Evolutionary conservation across 53 echinoderm and acorn worm genomes (phyloP).

Genomic region (Astropecten irregularis): DNA sequence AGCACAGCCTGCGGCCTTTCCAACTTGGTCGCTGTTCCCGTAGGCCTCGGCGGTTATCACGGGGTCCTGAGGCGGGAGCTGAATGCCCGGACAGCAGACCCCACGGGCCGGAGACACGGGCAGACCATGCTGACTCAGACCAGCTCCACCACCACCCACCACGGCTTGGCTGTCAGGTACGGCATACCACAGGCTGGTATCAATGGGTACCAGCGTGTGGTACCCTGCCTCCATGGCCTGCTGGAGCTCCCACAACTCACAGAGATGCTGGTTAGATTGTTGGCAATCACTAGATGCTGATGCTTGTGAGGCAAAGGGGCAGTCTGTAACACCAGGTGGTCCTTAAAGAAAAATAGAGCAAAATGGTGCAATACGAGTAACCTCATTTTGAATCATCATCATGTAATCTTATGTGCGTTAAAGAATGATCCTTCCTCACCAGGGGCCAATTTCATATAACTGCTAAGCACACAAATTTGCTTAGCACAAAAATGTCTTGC

Average conservation of each 20-base stretch:
- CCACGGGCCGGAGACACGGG: neutral
- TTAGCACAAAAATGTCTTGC: too few relatives aligned
- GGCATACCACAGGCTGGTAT: conserved; percentile 28
- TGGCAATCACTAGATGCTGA: conserved; percentile 15
- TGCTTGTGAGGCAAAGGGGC: neutral
- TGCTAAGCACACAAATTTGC: too few relatives aligned
- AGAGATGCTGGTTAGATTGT: conserved; percentile 1
- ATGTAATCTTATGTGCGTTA: too few relatives aligned
- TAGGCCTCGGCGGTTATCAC: neutral
- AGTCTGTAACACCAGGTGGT: neutral
- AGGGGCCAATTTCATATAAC: too few relatives aligned
- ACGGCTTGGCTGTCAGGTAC: conserved; percentile 25
- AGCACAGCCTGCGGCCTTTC: neutral
- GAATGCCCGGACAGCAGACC: conserved; percentile 8
- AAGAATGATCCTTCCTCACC: too few relatives aligned
- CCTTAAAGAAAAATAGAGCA: neutral
- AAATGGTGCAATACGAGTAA: too few relatives aligned
- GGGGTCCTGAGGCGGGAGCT: neutral
- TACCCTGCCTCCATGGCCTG: neutral
- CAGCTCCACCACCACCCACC: neutral
- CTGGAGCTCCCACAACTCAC: conserved; percentile 15
- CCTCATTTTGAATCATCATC: too few relatives aligned
- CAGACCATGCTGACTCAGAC: conserved; percentile 1
- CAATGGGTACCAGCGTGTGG: neutral
- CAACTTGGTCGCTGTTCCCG: neutral